Evolutionary conservation across 1,140 invertebrate genomes (phyloP), one percentile per base, ranked within the genome.

Genomic region (Nasonia vitripennis): DNA sequence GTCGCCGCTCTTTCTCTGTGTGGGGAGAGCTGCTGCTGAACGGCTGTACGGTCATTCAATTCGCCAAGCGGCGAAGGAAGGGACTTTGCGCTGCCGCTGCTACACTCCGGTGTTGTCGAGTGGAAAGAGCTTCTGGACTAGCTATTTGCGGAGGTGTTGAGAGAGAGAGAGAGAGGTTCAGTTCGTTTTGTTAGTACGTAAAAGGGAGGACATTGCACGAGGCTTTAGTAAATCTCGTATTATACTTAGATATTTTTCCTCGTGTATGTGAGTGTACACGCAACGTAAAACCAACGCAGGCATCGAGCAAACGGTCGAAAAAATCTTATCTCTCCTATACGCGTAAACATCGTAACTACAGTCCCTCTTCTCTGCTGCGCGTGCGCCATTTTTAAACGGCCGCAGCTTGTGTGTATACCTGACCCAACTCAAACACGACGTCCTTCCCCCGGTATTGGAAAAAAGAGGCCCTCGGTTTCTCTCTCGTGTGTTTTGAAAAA

Each of bases 1-100:
- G 81, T 86, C 87, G 84, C 75, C 27, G 20, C 27, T 27, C 27
- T 84, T 17, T 45, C 51, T 51, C 14, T 51, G 10, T 51, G 55
- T 34, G 67, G 27, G 71, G 41, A 75, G 68, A 68, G 9, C 48
- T 1, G 12, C 62, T 10, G 12, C 62, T 34, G 34, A n/a, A 23
- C 62, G 55, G 41, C 41, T 11, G 37, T 37, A 41, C 81, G 48
- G 48, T 37, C 45, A 82, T 82, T 74, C 23, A 23, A 37, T 55
- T 74, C 45, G 68, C 31, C 27, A n/a, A n/a, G 6, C n/a, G 9
- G 68, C 23, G 9, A 31, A 20, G 55, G 55, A 62, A n/a, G 55
- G 20, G 17, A n/a, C 55, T 62, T 62, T 62, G 55, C 20, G 55
- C 20, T 62, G 20, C 55, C n/a, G 55, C 20, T 62, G 7, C 41